phyloP scores from a whole-genome alignment of 92 coral and sea anemone species.

The Umimayanthus chanpuru region DNA sequence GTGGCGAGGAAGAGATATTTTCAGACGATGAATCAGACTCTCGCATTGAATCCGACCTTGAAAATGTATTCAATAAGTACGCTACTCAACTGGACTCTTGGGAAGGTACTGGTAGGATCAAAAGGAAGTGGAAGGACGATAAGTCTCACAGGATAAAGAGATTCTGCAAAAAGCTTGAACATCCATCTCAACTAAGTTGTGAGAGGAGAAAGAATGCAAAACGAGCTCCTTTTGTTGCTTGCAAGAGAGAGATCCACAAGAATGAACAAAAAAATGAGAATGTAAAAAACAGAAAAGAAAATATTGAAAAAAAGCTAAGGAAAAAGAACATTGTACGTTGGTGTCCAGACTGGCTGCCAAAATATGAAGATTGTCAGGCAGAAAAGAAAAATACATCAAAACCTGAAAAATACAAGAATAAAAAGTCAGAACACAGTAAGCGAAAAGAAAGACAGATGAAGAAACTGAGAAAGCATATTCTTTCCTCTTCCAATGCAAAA shows the following conservation, averaged over 20 bases:
- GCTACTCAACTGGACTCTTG: neutral
- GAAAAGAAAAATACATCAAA: neutral
- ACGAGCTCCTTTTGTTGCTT: neutral
- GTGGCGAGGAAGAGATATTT: neutral
- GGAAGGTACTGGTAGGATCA: neutral
- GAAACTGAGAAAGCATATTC: constrained; percentile 19
- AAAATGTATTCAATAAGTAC: constrained; percentile 23
- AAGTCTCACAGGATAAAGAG: constrained; percentile 23
- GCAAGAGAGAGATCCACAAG: constrained; percentile 27
- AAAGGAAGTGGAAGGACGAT: neutral
- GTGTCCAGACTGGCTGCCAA: constrained; percentile 43
- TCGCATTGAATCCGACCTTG: constrained; percentile 16
- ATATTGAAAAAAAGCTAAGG: constrained; percentile 44
- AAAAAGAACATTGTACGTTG: constrained; percentile 21
- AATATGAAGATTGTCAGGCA: neutral
- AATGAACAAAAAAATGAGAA: constrained; percentile 45
- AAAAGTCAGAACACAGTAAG: neutral
- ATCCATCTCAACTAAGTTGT: neutral
- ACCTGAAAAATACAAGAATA: neutral
- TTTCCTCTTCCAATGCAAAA: constrained; percentile 33
- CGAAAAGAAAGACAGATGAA: constrained; percentile 26
- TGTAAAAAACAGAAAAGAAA: constrained; percentile 41
- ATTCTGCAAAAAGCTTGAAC: constrained; percentile 3
- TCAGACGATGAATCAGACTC: constrained; percentile 9
- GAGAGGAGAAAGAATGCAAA: constrained; percentile 1